These are phyloP conservation scores for Promerops cafer DNA, from an alignment of 2,113 vertebrate genomes.

Conservation along the genomic window DNA sequence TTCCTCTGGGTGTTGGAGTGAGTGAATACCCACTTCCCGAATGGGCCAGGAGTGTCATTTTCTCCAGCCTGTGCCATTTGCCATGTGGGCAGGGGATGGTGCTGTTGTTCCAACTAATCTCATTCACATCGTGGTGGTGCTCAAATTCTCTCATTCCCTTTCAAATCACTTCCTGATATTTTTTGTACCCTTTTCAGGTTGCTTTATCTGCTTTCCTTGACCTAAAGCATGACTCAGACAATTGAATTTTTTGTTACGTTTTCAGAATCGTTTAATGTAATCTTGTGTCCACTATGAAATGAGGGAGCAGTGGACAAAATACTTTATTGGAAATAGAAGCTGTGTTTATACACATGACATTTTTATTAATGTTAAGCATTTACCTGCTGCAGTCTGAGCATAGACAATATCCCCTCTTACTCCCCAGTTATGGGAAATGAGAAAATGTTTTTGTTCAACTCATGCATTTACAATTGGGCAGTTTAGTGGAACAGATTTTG, in stretches of 20 bases:
- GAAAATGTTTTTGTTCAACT: neutral
- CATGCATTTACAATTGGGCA: neutral
- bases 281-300: neutral
- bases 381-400: neutral
- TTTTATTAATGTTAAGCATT: neutral
- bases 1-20: neutral
- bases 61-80: neutral
- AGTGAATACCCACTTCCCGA: accelerated
- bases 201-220: neutral
- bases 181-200: neutral
- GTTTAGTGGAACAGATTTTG: neutral
- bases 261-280: neutral
- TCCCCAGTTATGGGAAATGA: neutral
- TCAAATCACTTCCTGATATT: accelerated
- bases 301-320: neutral
- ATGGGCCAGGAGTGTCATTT: accelerated
- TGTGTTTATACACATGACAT: neutral
- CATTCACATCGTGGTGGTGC: accelerated
- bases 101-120: neutral
- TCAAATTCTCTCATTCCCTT: neutral
- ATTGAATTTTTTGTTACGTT: neutral
- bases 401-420: neutral
- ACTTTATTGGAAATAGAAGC: neutral
- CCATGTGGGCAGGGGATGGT: neutral
- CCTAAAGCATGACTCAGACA: neutral